A percentile compares a stretch with the other conserved stretches of the same genome.
These are phyloP conservation scores for Hartigia nigra DNA, from an alignment of 2,888 invertebrate species.

Conservation along the genomic window DNA sequence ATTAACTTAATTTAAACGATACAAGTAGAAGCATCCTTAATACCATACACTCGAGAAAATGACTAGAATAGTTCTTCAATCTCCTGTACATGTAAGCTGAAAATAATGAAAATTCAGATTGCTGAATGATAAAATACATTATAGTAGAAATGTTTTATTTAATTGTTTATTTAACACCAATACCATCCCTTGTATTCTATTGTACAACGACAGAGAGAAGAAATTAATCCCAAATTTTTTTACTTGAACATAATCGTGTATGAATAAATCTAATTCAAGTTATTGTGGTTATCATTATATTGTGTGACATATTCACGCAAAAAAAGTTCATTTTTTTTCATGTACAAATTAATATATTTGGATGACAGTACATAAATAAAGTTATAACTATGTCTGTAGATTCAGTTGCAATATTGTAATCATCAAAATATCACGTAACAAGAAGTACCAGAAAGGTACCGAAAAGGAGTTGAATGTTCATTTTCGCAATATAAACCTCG, in stretches of 20 bases:
- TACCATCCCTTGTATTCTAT: not conserved
- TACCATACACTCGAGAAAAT: conserved; percentile 30
- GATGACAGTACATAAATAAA: not conserved
- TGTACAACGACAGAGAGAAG: not conserved
- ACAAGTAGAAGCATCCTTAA: conserved; percentile 32
- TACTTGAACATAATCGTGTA: not conserved
- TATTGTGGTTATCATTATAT: not conserved
- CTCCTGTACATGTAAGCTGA: conserved; percentile 35
- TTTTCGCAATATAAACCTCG: not conserved
- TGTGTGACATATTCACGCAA: too few species aligned
- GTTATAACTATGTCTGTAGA: not conserved
- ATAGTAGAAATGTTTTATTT: conserved; percentile 4
- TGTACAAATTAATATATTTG: not conserved
- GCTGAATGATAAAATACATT: conserved; percentile 25
- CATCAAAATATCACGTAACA: not conserved
- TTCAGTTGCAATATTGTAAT: not conserved
- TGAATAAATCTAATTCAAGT: not conserved
- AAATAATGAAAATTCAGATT: conserved; percentile 29
- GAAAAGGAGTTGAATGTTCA: not conserved
- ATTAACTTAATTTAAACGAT: conserved; percentile 35
- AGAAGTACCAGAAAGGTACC: not conserved
- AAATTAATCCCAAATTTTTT: not conserved
- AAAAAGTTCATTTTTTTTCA: too few species aligned
- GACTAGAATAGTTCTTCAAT: conserved; percentile 29
- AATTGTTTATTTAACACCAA: not conserved